Evolutionary conservation across 2,888 invertebrate genomes (phyloP), one percentile per base, ranked within the genome.

Genomic region (Epistrophe eligans): DNA sequence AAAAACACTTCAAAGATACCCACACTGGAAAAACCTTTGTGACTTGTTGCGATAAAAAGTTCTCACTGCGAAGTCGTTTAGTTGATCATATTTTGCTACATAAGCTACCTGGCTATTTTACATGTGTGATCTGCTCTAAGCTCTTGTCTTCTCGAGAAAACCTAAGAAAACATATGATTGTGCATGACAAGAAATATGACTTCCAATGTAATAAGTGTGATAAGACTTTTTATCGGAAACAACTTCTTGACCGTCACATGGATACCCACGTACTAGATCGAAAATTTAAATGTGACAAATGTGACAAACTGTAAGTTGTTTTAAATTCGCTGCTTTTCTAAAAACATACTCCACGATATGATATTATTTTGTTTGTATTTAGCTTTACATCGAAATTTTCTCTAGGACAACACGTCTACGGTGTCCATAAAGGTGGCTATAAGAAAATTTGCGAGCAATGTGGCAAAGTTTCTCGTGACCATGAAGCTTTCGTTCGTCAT

Each of bases 371-470:
- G 6, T 17, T 73, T 13, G 10, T 19, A 58, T 52, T 7, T 32
- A 91, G 91, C 0, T 92, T 91, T 76, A 90, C 90, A 10, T 90
- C 89, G 0, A 89, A 90, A 58, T 91, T 91, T 11, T 85, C 89
- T 1, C 90, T 91, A 85, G 89, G 90, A 40, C 91, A 91, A 50
- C 92, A 92, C 45, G 79, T 90, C 4, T 90, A 90, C 19, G 79
- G 90, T 17, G 91, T 91, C n/a, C 92, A 92, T 76, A 81, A 91
- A 38, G 90, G 91, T 57, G 89, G 90, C 10, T 91, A 91, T 64
- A 90, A 90, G 28, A 91, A 91, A 85, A 90, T 92, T 15, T 92
- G 92, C 77, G 91, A 92, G 19, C 90, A 92, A 35, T 92, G 92
- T 19, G 92, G 92, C 1, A 91, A 91, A 80, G 89, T 91, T 0